A percentile compares a stretch with the other conserved stretches of the same genome.
These are phyloP conservation scores for Epizoanthus rinbou DNA, from an alignment of 92 coral and sea anemone species.

Conservation along the genomic window DNA sequence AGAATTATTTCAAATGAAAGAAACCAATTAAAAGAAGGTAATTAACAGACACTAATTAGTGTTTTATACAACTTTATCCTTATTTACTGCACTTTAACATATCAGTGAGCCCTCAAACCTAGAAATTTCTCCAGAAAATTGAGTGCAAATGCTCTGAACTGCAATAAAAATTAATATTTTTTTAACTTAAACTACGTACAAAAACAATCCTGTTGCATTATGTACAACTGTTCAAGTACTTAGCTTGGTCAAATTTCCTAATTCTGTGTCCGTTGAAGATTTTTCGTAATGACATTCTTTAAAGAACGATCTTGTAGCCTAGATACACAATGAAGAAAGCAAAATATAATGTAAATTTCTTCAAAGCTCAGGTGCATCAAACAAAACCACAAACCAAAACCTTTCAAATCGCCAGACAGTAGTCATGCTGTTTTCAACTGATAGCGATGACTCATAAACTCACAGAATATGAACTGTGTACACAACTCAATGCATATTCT, in stretches of 20 bases:
- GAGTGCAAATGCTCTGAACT: neutral
- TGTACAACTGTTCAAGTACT: neutral
- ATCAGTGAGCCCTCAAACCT: neutral
- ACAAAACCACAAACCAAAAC: constrained; percentile 21
- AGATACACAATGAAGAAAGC: neutral
- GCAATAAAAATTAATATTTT: neutral
- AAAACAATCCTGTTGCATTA: neutral
- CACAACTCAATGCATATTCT: neutral
- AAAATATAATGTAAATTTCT: neutral
- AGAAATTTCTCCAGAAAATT: neutral
- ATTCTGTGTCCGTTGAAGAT: neutral
- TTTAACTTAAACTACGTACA: neutral
- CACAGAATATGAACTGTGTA: neutral
- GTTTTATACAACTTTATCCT: neutral
- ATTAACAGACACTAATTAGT: neutral
- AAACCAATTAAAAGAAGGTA: neutral
- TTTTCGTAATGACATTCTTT: constrained; percentile 14
- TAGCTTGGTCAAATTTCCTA: neutral
- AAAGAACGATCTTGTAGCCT: neutral
- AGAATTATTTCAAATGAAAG: neutral
- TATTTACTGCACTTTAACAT: neutral
- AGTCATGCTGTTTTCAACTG: neutral
- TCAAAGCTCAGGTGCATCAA: neutral
- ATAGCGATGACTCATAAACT: neutral
- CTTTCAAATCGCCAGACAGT: constrained; percentile 11